Evolutionary conservation across 2,797 vertebrate species (phyloP).

Genomic region (Pterois miles): DNA sequence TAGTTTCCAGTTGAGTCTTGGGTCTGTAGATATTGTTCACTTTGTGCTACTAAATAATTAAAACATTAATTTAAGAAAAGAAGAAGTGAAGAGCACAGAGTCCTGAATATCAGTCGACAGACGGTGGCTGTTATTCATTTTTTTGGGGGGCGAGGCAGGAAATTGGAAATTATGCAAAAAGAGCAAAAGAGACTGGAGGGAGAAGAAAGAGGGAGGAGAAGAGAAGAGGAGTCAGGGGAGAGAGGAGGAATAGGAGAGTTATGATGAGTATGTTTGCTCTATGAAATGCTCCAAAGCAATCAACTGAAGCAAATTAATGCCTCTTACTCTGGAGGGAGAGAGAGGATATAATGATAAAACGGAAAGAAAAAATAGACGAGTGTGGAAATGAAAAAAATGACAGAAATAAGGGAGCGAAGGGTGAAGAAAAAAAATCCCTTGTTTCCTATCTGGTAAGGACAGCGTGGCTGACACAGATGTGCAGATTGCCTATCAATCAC

Average conservation of each 20-base stretch:
- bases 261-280: conserved; percentile 55
- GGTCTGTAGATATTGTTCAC: conserved; percentile 25
- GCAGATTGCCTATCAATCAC: conserved; percentile 72
- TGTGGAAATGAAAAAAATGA: conserved; percentile 15
- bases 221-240: conserved; percentile 21
- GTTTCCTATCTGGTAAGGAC: conserved; percentile 25
- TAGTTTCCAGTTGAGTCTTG: background rate
- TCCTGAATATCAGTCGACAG: conserved; percentile 38
- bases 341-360: conserved; percentile 26
- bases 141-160: conserved; percentile 27
- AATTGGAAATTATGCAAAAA: conserved; percentile 65
- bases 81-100: conserved; percentile 15
- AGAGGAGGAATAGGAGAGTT: conserved; percentile 35
- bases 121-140: conserved; percentile 28
- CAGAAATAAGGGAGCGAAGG: conserved; percentile 7
- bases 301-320: conserved; percentile 58
- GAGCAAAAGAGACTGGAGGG: conserved; percentile 35
- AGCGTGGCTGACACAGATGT: conserved; percentile 49
- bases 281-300: conserved; percentile 63
- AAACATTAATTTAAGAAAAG: conserved; percentile 31
- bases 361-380: background rate
- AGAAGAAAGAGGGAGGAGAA: conserved; percentile 33
- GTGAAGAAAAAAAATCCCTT: background rate
- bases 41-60: conserved; percentile 45
- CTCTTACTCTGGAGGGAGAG: conserved; percentile 45